A percentile compares a stretch with the other conserved stretches of the same genome.
Evolutionary conservation across 2,888 invertebrate species (phyloP).

Genomic region (Lordiphosa fenestrarum): DNA sequence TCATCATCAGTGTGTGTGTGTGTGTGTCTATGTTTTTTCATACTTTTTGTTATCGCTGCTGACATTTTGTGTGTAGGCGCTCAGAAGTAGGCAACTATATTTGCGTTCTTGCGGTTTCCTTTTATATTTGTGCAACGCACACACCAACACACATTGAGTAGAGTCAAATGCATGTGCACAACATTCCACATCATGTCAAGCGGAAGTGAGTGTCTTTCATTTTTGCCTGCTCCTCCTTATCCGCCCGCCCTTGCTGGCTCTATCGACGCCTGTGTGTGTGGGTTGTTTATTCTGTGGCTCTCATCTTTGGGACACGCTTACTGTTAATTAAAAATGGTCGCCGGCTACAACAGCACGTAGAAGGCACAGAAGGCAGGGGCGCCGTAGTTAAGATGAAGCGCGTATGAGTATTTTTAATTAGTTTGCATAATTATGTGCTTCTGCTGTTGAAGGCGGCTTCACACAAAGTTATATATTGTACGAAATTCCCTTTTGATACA

Average conservation of each 20-base stretch:
- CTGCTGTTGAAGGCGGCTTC: slow-evolving; percentile 18
- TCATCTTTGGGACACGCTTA: slow-evolving; percentile 62
- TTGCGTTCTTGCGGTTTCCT: slow-evolving; percentile 68
- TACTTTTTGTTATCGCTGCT: slow-evolving; percentile 35
- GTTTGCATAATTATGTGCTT: slow-evolving; percentile 72
- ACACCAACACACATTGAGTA: slow-evolving; percentile 37
- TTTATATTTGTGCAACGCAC: slow-evolving; percentile 62
- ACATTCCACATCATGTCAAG: slow-evolving; percentile 71
- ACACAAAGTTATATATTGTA: slow-evolving; percentile 38
- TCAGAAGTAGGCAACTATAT: slow-evolving; percentile 66
- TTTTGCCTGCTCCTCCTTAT: slow-evolving; percentile 62
- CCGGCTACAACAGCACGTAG: slow-evolving; percentile 39
- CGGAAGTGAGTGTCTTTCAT: slow-evolving; percentile 75
- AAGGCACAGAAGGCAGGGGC: not conserved
- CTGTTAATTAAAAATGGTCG: slow-evolving; percentile 73
- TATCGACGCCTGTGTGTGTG: not conserved
- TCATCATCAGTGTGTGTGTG: not conserved
- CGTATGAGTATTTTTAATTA: slow-evolving; percentile 74
- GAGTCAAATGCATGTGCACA: slow-evolving; percentile 65
- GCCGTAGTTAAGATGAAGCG: slow-evolving; percentile 41
- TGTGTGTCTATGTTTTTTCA: slow-evolving; percentile 7
- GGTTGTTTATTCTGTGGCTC: slow-evolving; percentile 20
- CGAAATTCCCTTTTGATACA: slow-evolving; percentile 52
- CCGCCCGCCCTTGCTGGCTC: slow-evolving; percentile 5
- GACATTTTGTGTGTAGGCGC: slow-evolving; percentile 63